phyloP scores from a whole-genome alignment of 2,797 vertebrate species.

The Lutjanus campechanus region DNA sequence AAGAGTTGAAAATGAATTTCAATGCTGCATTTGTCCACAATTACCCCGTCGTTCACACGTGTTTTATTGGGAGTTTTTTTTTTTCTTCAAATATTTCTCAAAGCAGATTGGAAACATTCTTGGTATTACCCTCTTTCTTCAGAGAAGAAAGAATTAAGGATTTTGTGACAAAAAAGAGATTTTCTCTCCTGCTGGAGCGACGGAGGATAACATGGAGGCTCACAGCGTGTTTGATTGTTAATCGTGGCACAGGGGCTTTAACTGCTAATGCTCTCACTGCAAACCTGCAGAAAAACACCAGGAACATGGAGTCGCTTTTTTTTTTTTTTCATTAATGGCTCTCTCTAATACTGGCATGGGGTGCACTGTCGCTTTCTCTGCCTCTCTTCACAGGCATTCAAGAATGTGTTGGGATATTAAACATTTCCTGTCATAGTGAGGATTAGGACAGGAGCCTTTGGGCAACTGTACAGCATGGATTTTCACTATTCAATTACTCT shows the following conservation, averaged over 20 bases:
- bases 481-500: slow-evolving; percentile 79
- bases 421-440: slow-evolving; percentile 81
- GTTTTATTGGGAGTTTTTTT: slow-evolving; percentile 93
- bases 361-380: slow-evolving; percentile 71
- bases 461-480: slow-evolving; percentile 74
- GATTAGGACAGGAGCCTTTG: slow-evolving; percentile 82
- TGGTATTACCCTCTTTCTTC: slow-evolving; percentile 89
- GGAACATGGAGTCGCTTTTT: slow-evolving; percentile 74
- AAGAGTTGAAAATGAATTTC: slow-evolving; percentile 99
- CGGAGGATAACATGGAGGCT: slow-evolving; percentile 89
- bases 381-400: slow-evolving; percentile 73
- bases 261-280: slow-evolving; percentile 87
- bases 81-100: slow-evolving; percentile 88
- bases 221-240: slow-evolving; percentile 90
- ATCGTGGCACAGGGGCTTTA: slow-evolving; percentile 88
- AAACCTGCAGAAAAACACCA: slow-evolving; percentile 89
- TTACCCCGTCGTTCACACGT: slow-evolving; percentile 98
- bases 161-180: slow-evolving; percentile 92
- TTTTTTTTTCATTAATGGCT: slow-evolving; percentile 82
- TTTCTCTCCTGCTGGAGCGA: slow-evolving; percentile 88
- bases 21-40: slow-evolving; percentile 99
- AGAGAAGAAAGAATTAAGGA: slow-evolving; percentile 91
- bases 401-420: slow-evolving; percentile 82
- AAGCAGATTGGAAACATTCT: slow-evolving; percentile 93
- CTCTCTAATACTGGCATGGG: slow-evolving; percentile 83